Conservation (phyloP, 1,140 invertebrate genomes). For the Scaptomyza hsui region DNA sequence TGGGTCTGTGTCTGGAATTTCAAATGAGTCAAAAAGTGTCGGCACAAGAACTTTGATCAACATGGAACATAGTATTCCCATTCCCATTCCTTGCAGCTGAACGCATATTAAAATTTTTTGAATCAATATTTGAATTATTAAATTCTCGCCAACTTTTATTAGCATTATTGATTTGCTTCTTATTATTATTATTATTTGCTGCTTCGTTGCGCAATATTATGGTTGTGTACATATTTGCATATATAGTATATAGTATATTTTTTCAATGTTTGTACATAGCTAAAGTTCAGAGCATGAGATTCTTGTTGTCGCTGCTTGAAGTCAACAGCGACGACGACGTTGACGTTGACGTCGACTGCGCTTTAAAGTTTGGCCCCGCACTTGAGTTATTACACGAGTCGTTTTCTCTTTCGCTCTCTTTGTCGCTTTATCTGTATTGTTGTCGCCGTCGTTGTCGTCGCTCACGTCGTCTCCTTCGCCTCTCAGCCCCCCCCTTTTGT, state of each 20-base stretch:
- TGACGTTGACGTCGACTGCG: slow-evolving; percentile 5
- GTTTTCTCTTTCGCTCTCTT: slow-evolving; percentile 15
- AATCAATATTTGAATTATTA: slow-evolving; percentile 31
- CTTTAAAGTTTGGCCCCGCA: slow-evolving; percentile 67
- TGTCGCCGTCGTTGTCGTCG: slow-evolving; percentile 51
- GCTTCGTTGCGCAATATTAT: slow-evolving; percentile 46
- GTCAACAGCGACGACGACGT: slow-evolving; percentile 1
- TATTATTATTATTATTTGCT: slow-evolving; percentile 31
- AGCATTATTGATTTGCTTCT: slow-evolving; percentile 21
- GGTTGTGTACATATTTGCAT: slow-evolving; percentile 21
- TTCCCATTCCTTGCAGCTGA: slow-evolving; percentile 5
- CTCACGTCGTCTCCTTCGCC: slow-evolving; percentile 13
- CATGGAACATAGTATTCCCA: not conserved
- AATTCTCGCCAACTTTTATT: slow-evolving; percentile 30
- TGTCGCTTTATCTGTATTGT: slow-evolving; percentile 44
- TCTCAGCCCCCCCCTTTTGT: slow-evolving; percentile 34
- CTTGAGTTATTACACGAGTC: slow-evolving; percentile 75
- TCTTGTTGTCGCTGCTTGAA: slow-evolving; percentile 45
- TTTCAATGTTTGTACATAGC: slow-evolving; percentile 25
- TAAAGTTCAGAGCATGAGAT: slow-evolving; percentile 74
- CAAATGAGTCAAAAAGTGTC: slow-evolving; percentile 53
- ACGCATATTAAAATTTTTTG: not conserved
- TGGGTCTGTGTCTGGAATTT: not conserved
- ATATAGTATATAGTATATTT: too few species aligned
- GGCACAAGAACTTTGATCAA: slow-evolving; percentile 49